A percentile compares a stretch with the other conserved stretches of the same genome.
phyloP scores from a whole-genome alignment of 1,140 invertebrate genomes.

The Chelonus insularis region DNA sequence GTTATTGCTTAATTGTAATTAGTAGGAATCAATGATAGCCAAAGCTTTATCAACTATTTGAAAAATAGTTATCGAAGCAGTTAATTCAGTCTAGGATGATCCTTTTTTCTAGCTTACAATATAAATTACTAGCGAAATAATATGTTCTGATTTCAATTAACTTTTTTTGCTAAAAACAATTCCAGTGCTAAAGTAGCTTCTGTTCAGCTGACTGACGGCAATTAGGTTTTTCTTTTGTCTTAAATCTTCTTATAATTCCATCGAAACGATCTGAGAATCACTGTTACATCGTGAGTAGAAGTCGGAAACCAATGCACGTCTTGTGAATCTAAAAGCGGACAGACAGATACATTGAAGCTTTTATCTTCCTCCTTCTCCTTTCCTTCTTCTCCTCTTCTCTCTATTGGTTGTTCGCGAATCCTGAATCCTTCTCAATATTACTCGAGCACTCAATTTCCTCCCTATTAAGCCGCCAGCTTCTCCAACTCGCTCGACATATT shows the following conservation, averaged over 20 bases:
- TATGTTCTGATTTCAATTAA: no score
- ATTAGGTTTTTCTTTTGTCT: no score
- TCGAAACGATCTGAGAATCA: not conserved
- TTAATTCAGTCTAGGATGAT: no score
- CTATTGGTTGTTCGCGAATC: constrained; percentile 42
- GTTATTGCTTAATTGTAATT: no score
- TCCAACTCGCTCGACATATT: constrained; percentile 31
- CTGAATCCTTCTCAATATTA: constrained; percentile 60
- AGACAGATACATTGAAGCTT: constrained; percentile 47
- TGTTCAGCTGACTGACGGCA: not conserved
- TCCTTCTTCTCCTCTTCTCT: constrained; percentile 27
- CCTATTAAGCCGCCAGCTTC: constrained; percentile 59
- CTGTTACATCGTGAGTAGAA: constrained; percentile 5
- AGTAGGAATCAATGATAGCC: no score
- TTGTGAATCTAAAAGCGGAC: constrained; percentile 54
- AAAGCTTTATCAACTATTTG: no score
- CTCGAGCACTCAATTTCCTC: constrained; percentile 62
- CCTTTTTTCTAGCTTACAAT: no score
- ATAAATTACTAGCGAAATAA: no score
- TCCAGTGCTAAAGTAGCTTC: not conserved
- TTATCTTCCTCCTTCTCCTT: constrained; percentile 20
- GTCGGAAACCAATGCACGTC: constrained; percentile 50
- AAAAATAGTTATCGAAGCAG: no score
- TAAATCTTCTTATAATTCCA: not conserved
- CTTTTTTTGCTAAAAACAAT: not conserved